phyloP scores from a whole-genome alignment of 2,888 invertebrate species.

The Antheraea yamamai region DNA sequence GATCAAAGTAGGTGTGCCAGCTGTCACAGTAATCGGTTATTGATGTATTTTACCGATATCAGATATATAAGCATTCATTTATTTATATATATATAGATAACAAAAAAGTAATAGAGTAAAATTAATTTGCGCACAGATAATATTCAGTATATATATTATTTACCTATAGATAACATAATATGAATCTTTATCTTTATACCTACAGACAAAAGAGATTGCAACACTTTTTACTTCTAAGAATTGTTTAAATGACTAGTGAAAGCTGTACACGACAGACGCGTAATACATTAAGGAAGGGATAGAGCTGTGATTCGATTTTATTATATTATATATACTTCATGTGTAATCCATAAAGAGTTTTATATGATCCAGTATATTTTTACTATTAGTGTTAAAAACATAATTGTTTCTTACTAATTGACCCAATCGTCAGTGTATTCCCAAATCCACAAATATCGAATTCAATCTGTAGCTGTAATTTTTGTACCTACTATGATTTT shows the following conservation, averaged over 20 bases:
- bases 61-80: no score
- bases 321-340: neutral
- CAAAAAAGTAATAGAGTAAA: no score
- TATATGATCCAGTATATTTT: neutral
- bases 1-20: no score
- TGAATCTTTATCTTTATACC: slow-evolving; percentile 32
- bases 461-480: no score
- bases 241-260: slow-evolving; percentile 66
- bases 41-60: no score
- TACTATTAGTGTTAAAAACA: neutral
- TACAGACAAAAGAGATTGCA: slow-evolving; percentile 32
- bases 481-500: no score
- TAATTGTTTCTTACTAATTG: no score
- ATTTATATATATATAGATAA: no score
- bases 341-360: neutral
- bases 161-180: neutral
- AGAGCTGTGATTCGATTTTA: neutral
- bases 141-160: neutral
- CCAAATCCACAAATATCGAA: no score
- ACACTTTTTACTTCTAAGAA: slow-evolving; percentile 65
- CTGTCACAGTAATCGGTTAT: no score
- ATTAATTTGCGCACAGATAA: no score
- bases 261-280: slow-evolving; percentile 50
- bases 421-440: no score
- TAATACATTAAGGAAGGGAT: neutral